Percentiles rank a stretch among this genome's conserved stretches.
Conservation (phyloP, 1,140 invertebrate genomes). For the Aleiodes sp. region DNA sequence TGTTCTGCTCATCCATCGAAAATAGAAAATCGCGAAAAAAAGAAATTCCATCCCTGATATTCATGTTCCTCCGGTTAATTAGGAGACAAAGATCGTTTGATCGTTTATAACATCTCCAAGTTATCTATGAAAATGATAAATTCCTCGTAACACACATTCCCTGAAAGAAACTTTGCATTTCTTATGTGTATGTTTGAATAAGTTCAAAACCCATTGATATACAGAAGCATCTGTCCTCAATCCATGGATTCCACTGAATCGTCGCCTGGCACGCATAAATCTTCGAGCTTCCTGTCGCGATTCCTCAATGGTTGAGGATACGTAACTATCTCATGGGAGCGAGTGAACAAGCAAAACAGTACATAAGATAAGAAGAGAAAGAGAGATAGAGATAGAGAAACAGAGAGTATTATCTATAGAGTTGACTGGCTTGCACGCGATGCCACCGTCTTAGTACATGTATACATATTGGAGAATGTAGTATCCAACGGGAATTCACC, state of each 20-base stretch:
- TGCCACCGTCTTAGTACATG: constrained; percentile 17
- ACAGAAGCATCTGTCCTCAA: constrained; percentile 4
- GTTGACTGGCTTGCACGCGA: background rate
- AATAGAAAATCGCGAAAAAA: no score
- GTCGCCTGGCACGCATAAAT: constrained; percentile 11
- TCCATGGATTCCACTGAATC: constrained; percentile 5
- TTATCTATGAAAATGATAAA: background rate
- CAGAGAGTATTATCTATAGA: background rate
- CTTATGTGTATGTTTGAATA: background rate
- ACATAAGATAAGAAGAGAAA: background rate
- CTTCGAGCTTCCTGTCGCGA: background rate
- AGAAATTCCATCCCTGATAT: no score
- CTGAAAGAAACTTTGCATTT: background rate
- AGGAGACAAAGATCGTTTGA: no score
- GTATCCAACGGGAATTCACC: constrained; percentile 53
- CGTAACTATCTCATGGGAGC: background rate
- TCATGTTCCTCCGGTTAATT: no score
- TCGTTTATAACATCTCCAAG: no score
- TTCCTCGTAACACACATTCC: background rate
- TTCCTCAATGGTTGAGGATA: constrained; percentile 19
- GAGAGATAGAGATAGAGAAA: background rate
- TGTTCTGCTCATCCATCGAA: no score
- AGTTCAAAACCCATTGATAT: background rate
- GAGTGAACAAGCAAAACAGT: background rate
- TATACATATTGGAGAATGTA: constrained; percentile 31